Evolutionary conservation across 1,140 invertebrate species (phyloP).

Genomic region (Ostrea denselamellosa): DNA sequence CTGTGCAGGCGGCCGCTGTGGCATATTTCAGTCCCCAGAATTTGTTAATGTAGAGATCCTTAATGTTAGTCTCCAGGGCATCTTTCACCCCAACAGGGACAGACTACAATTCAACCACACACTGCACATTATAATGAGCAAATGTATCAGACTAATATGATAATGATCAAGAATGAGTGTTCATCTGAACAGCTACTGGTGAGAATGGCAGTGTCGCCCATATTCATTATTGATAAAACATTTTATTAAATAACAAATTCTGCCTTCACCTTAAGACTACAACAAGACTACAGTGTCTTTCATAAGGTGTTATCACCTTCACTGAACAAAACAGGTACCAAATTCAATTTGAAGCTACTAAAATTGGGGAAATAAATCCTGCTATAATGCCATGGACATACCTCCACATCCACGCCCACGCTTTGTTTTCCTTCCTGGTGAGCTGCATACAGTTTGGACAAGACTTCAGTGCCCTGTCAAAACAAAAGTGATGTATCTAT

Average conservation of each 20-base stretch:
- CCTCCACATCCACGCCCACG: conserved; percentile 93
- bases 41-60: conserved; percentile 89
- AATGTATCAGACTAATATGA: neutral
- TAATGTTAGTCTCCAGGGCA: conserved; percentile 82
- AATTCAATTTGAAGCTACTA: no score
- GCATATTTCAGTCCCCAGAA: conserved; percentile 97
- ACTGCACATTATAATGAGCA: neutral
- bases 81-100: conserved; percentile 85
- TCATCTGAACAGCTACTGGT: no score
- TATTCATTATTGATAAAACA: no score
- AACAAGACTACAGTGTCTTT: no score
- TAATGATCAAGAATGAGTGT: no score
- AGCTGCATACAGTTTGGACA: conserved; percentile 94
- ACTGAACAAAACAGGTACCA: no score
- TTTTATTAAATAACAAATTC: no score
- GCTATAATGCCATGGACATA: conserved; percentile 63
- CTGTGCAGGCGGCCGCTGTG: conserved; percentile 93
- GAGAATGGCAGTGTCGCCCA: no score
- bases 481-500: neutral
- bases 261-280: no score
- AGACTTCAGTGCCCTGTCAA: conserved; percentile 86
- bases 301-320: no score
- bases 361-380: no score
- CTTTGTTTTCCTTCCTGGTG: conserved; percentile 93
- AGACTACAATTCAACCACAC: conserved; percentile 67